phyloP scores from a whole-genome alignment of 2,797 vertebrate genomes.

The Paedocypris micromegethes region DNA sequence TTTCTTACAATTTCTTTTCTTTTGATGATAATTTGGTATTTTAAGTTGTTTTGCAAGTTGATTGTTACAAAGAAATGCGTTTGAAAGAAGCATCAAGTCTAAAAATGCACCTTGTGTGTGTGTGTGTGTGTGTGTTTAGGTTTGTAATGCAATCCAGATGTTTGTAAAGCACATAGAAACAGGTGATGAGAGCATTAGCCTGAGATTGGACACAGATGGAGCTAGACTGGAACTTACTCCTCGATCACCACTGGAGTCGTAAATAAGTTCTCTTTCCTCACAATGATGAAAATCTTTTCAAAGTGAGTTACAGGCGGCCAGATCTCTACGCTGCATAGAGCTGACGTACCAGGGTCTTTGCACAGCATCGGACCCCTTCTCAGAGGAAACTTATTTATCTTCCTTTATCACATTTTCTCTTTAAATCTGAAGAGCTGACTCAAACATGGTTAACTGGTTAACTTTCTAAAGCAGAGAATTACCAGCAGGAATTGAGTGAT shows the following conservation, averaged over 20 bases:
- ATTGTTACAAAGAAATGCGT: conserved; percentile 63
- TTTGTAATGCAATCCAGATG: conserved; percentile 87
- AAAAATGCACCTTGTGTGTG: conserved; percentile 86
- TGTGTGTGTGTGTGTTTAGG: conserved; percentile 55
- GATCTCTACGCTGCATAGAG: conserved; percentile 52
- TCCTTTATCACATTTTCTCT: conserved; percentile 22
- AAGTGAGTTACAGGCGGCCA: conserved; percentile 54
- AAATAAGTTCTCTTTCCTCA: conserved; percentile 59
- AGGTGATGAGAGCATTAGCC: conserved; percentile 95
- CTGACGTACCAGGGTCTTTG: conserved; percentile 37
- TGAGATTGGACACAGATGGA: conserved; percentile 80
- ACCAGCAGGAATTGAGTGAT: too few relatives aligned
- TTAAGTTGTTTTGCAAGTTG: conserved; percentile 76
- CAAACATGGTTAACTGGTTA: background rate
- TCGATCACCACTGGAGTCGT: conserved; percentile 70
- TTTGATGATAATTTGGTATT: conserved; percentile 73
- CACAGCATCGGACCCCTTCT: conserved; percentile 34
- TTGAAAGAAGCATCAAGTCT: conserved; percentile 49
- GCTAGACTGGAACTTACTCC: conserved; percentile 79
- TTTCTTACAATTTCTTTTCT: conserved; percentile 51
- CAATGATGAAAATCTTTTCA: conserved; percentile 61
- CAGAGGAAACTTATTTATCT: conserved; percentile 38
- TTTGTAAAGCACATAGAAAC: conserved; percentile 76
- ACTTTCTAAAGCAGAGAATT: too few relatives aligned
- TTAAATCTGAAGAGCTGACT: conserved; percentile 32